Base-by-base conservation (phyloP, 1,140 invertebrate species). In the Conus ventricosus region DNA sequence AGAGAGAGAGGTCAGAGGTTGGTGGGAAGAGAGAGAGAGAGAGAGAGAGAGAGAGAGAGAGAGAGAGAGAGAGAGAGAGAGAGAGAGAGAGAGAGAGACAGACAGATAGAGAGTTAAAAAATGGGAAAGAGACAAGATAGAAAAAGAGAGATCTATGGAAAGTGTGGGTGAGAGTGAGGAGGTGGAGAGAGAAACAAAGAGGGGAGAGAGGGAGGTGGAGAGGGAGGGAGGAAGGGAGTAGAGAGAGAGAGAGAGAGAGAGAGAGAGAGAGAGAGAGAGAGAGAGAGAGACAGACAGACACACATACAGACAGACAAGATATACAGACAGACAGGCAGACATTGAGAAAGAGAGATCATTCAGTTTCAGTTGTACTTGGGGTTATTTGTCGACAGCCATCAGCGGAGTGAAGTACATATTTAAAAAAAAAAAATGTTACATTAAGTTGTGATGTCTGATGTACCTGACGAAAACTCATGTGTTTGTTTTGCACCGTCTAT, bases 211-310 rank as follows among this genome's bases (percentile, higher is more conserved):
- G 39, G 39, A 39, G 39, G 39, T 39, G 39, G 39, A 39, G 39
- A 39, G 39, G 39, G 39, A 39, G 39, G 39, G 39, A 39, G 39
- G 39, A 39, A 39, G 84, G 25, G 25, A 60, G 55, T 60, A 60
- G 51, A 85, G 55, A 85, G 51, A 85, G 84, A 60, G 51, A 85
- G 51, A 85, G 51, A 85, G 82, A 84, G 39, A 84, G 82, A 54
- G 39, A 84, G 54, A 84, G 23, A 84, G 4, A 84, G 23, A 84
- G 25, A 84, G 23, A 27, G 82, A 5, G 39, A 27, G 25, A 84
- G 23, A 84, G 3, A 84, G 23, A 84, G 4, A 84, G 25, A 84
- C 17, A 84, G 23, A 84, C 8, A 60, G 57, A 27, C n/a, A 82
- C n/a, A 51, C n/a, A 82, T 20, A 51, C 17, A 82, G 51, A 23